Evolutionary conservation across 2,888 invertebrate species (phyloP), one percentile per base, ranked within the genome.

Genomic region (Himalopsyche kuldschensis): DNA sequence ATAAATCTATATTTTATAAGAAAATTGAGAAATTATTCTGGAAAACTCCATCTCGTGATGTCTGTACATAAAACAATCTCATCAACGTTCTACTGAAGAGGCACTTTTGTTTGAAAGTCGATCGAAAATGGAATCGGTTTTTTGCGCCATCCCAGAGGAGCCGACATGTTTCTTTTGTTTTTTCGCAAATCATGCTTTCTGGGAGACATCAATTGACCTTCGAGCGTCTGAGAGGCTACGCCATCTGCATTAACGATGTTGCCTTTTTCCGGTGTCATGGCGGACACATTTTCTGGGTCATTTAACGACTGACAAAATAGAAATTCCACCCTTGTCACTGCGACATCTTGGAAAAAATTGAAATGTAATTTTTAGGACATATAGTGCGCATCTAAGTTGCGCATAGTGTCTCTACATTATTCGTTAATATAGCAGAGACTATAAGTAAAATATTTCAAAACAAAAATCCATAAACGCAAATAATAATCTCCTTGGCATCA

Each of bases 211-310:
- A 69, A 69, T 69, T 69, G 69, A 69, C 69, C 69, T 69, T 69
- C 69, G 27, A 27, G 30, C 69, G 69, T 69, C 69, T 69, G 79
- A 80, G 69, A 80, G 41, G 75, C 80, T 35, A 75, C 80, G 41
- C 41, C 80, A 80, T 32, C 63, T 35, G 80, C 80, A 80, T 80
- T 80, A 80, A 47, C 32, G 46, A 79, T 35, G 31, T 55, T 27
- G 81, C 30, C 76, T 76, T 81, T 81, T 76, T 69, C 69, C 76
- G 47, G 63, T 55, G 46, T 81, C 81, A 81, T 81, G 76, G 47
- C 75, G 81, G 76, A 75, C 76, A 81, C 76, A 81, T 81, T 81
- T 81, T 81, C 76, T 47, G 81, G 81, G 47, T 81, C 81, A 81
- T 81, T 81, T 76, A 76, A 30, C 76, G n/a, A 55, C 77, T 69